Conservation (phyloP, 2,797 vertebrate species). For the Okamejei kenojei region DNA sequence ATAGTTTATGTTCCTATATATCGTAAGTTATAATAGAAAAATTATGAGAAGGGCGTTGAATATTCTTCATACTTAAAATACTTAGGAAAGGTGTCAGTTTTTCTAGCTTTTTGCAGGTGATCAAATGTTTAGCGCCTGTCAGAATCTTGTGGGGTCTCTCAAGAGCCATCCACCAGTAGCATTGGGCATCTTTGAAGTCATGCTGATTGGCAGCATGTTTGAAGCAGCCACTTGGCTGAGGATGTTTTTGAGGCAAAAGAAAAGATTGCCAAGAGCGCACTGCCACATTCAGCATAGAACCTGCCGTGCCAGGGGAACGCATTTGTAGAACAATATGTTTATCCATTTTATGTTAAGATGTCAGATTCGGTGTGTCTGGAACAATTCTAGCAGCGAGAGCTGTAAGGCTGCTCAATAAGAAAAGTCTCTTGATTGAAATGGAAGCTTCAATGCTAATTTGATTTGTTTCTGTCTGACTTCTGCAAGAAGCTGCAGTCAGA, state of each 20-base stretch:
- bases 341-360: conserved; percentile 12
- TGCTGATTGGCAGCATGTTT: not conserved
- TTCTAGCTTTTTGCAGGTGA: not conserved
- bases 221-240: not conserved
- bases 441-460: not conserved
- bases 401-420: too few relatives aligned
- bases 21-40: not conserved
- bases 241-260: not conserved
- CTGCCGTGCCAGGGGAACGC: not conserved
- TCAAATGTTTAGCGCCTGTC: not conserved
- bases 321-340: not conserved
- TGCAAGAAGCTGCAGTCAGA: not conserved
- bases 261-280: not conserved
- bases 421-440: not conserved
- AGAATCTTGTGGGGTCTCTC: not conserved
- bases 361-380: not conserved
- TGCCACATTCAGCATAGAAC: not conserved
- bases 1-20: not conserved
- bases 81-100: not conserved
- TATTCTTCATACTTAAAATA: not conserved
- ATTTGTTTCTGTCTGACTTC: not conserved
- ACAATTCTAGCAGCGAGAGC: not conserved
- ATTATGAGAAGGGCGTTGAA: not conserved
- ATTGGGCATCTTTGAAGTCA: not conserved
- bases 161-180: not conserved